Evolutionary conservation across 1,140 invertebrate genomes (phyloP).

Genomic region (Caerostris darwini): DNA sequence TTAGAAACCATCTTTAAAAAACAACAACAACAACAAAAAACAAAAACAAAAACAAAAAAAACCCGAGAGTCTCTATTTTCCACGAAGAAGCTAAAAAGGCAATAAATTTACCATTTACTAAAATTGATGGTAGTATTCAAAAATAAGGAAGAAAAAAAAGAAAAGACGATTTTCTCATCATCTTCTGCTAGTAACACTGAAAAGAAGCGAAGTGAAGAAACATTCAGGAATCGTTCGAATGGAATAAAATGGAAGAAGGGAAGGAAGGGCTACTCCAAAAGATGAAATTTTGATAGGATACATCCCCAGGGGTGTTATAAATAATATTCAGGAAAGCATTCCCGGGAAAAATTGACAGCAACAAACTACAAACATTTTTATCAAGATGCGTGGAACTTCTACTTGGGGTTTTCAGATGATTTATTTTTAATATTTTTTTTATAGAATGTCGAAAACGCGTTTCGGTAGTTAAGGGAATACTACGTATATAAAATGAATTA

Average conservation of each 20-base stretch:
- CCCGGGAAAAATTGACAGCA: background rate
- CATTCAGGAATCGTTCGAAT: conserved; percentile 5
- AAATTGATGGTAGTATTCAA: background rate
- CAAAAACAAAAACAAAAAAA: background rate
- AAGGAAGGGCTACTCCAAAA: background rate
- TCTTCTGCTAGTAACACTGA: background rate
- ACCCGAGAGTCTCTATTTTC: background rate
- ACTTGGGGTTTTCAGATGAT: background rate
- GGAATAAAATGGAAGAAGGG: background rate
- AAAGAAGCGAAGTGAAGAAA: background rate
- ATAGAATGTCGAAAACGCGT: background rate
- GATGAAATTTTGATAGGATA: conserved; percentile 44
- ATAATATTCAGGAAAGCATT: conserved; percentile 1
- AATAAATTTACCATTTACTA: conserved; percentile 12
- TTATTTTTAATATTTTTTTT: conserved; percentile 4
- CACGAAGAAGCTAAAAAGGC: background rate
- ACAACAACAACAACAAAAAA: no score
- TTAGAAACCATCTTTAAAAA: no score
- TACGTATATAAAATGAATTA: background rate
- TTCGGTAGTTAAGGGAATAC: background rate
- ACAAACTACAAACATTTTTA: background rate
- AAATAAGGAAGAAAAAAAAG: background rate
- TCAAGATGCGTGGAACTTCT: background rate
- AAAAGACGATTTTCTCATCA: background rate
- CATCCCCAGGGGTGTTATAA: background rate